Conservation (phyloP, 1,140 invertebrate genomes). For the Megalonaias nervosa region DNA sequence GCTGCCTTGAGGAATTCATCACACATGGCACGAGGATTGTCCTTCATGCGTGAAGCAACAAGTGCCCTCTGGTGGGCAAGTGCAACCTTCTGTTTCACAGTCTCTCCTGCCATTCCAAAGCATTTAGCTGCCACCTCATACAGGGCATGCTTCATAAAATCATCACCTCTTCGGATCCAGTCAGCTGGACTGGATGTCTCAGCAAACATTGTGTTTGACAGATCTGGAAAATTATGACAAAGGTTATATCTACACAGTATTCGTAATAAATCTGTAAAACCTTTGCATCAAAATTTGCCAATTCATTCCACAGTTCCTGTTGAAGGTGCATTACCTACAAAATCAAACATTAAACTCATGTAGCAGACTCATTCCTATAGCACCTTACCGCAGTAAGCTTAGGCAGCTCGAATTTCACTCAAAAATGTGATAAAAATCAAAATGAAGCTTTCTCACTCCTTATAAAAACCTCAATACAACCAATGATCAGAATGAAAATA, state of each 20-base stretch:
- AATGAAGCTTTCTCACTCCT: no score
- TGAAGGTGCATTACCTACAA: background rate
- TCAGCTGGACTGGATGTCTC: conserved; percentile 55
- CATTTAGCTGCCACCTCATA: conserved; percentile 65
- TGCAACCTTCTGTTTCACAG: conserved; percentile 51
- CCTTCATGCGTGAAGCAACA: conserved; percentile 37
- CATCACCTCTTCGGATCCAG: conserved; percentile 59
- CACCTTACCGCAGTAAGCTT: conserved; percentile 5
- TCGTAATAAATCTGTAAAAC: background rate
- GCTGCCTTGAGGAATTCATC: conserved; percentile 57
- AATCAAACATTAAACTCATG: background rate
- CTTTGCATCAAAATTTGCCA: background rate
- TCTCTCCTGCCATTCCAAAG: conserved; percentile 45
- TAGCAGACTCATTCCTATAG: background rate
- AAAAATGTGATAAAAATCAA: no score
- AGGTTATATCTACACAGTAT: background rate
- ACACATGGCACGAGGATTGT: conserved; percentile 51
- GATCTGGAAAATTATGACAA: conserved; percentile 20
- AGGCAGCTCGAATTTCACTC: no score
- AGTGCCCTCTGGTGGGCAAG: conserved; percentile 58
- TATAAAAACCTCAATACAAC: no score
- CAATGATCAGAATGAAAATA: no score
- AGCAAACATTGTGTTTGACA: conserved; percentile 54
- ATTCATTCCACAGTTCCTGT: background rate
- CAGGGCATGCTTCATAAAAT: conserved; percentile 58